phyloP scores from a whole-genome alignment of 1,140 invertebrate genomes.

The Panulirus ornatus region DNA sequence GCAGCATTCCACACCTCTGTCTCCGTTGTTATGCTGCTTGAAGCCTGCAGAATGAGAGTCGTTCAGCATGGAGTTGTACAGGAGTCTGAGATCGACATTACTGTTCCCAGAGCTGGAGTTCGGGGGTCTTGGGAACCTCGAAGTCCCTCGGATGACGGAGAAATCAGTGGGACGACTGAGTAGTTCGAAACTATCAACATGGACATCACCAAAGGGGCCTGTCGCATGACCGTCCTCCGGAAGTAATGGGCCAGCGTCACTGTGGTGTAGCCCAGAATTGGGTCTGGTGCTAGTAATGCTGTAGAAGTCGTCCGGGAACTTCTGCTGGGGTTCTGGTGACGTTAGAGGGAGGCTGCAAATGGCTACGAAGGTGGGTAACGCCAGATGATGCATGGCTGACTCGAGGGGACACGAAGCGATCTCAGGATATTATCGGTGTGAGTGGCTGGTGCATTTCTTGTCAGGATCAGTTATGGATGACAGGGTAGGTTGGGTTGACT shows the following conservation, averaged over 20 bases:
- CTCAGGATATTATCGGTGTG: not conserved
- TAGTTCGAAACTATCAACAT: not conserved
- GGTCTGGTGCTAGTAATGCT: not conserved
- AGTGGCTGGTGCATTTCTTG: not conserved
- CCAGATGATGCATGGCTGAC: conserved; percentile 13
- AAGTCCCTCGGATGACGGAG: not conserved
- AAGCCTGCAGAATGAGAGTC: not conserved
- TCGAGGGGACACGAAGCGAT: not conserved
- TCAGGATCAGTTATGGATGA: no score
- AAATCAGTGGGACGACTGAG: not conserved
- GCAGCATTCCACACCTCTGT: conserved; percentile 1
- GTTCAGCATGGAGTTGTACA: conserved; percentile 18
- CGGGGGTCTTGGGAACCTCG: not conserved
- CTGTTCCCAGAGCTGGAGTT: not conserved
- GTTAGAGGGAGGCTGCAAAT: not conserved
- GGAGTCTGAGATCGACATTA: conserved; percentile 34
- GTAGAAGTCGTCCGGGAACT: conserved; percentile 54
- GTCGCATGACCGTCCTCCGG: no score
- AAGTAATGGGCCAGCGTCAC: not conserved
- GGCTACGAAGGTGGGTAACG: not conserved
- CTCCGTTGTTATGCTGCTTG: not conserved
- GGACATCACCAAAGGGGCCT: not conserved
- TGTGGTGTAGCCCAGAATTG: not conserved
- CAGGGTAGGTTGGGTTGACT: no score
- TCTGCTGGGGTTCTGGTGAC: conserved; percentile 27